Evolutionary conservation across 2,113 vertebrate genomes (phyloP), one percentile per base, ranked within the genome.

Genomic region (Heptranchias perlo): DNA sequence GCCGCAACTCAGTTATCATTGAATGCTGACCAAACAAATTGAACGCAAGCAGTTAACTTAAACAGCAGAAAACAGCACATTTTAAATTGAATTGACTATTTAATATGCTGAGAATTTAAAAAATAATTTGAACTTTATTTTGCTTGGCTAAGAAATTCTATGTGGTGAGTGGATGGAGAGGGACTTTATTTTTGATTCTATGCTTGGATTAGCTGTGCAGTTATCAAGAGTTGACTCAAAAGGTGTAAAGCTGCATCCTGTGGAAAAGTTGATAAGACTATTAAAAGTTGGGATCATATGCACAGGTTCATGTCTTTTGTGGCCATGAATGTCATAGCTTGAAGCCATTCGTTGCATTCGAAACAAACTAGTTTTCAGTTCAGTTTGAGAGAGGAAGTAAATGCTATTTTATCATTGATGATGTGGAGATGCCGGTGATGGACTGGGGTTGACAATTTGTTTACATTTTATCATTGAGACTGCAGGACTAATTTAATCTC

Each of bases 371-470:
- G 13, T 5, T 5, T 39, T 39, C 14, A 39, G 76, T 87, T 87
- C 52, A 35, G 52, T 91, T 58, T 52, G 87, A 58, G 28, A 13
- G 8, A 54, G 52, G 31, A 58, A 54, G 52, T 87, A 25, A 47
- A 23, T n/a, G n/a, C n/a, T 69, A n/a, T 82, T 82, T 87, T 87
- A 87, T 87, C 84, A 52, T 52, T 28, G 87, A 91, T n/a, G n/a
- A n/a, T n/a, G n/a, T n/a, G n/a, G n/a, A n/a, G n/a, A n/a, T n/a
- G n/a, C n/a, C n/a, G n/a, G n/a, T n/a, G n/a, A n/a, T n/a, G n/a
- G n/a, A n/a, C n/a, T n/a, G n/a, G n/a, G n/a, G n/a, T n/a, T n/a
- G n/a, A n/a, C n/a, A n/a, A n/a, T n/a, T n/a, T n/a, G n/a, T n/a
- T n/a, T n/a, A n/a, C n/a, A n/a, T 82, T 82, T 87, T 87, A 87